Evolutionary conservation across 1,140 invertebrate genomes (phyloP), one percentile per base, ranked within the genome.

Genomic region (Lepidurus packardi): DNA sequence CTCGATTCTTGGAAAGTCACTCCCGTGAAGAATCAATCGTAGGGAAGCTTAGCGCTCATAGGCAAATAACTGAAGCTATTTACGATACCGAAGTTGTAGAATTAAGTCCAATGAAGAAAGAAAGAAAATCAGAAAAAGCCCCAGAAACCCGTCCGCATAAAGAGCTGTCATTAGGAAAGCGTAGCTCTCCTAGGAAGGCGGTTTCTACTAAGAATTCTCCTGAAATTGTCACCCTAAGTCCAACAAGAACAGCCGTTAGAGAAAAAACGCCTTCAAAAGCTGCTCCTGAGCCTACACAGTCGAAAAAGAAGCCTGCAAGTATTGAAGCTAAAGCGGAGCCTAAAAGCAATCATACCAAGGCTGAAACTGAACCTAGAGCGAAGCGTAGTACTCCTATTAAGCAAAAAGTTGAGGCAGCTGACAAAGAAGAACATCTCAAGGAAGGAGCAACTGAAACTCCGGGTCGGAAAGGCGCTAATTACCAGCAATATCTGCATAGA

Each of bases 401-500:
- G 21, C 16, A 7, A 7, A 65, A 65, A 65, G 13, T 16, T 65
- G 53, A 21, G 53, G 53, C 16, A 7, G 8, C 13, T 13, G 16
- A 65, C 74, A 25, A 13, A n/a, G 34, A 75, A 25, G n/a, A 13
- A 11, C 34, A 13, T 3, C 42, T 6, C 25, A 41, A 10, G 42
- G 1, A 13, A 75, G 74, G 34, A 43, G 74, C 21, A 43, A 75
- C 25, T 21, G 24, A 76, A 76, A 47, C 43, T 25, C 25, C 43
- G 16, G 43, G 34, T n/a, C n/a, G 53, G 53, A 78, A 65, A 65
- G 53, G 53, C 73, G 43, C 34, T 11, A 83, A 90, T 42, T 94
- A 93, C 83, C 88, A 91, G 53, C 88, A 89, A 78, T 95, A 92
- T 83, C 86, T 92, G 47, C 89, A 92, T 80, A 88, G 93, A 83